Evolutionary conservation across 2,113 vertebrate species (phyloP).

Genomic region (Equus przewalskii): DNA sequence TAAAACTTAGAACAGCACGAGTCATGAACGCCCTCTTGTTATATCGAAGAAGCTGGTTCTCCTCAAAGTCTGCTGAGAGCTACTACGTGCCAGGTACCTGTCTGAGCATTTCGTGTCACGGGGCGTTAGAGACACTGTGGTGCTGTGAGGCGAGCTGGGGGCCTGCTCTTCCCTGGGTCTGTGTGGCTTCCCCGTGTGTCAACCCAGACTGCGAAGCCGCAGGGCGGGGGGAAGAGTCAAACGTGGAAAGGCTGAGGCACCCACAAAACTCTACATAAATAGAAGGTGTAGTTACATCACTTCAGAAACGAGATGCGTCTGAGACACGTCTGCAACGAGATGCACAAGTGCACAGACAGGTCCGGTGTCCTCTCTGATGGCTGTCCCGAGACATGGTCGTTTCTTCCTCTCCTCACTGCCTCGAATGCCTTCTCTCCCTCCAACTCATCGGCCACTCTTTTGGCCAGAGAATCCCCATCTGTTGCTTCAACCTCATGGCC

Average conservation of each 20-base stretch:
- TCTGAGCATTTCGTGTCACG: accelerated
- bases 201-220: not conserved
- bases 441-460: not conserved
- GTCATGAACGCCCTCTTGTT: no score
- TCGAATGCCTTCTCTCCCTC: accelerated
- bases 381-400: accelerated
- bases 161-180: not conserved
- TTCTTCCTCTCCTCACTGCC: accelerated
- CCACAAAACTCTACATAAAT: accelerated
- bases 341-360: accelerated
- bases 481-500: not conserved
- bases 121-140: accelerated
- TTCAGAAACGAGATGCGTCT: not conserved
- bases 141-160: accelerated
- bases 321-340: not conserved
- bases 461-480: not conserved
- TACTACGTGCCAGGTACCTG: not conserved
- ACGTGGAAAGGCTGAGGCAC: not conserved
- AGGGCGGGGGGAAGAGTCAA: accelerated
- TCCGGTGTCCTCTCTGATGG: accelerated
- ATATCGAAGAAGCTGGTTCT: no score
- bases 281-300: accelerated
- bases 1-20: no score
- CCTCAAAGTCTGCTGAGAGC: no score
- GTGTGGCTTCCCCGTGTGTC: accelerated